phyloP scores from a whole-genome alignment of 2,888 invertebrate species.

The Drosophila mettleri region DNA sequence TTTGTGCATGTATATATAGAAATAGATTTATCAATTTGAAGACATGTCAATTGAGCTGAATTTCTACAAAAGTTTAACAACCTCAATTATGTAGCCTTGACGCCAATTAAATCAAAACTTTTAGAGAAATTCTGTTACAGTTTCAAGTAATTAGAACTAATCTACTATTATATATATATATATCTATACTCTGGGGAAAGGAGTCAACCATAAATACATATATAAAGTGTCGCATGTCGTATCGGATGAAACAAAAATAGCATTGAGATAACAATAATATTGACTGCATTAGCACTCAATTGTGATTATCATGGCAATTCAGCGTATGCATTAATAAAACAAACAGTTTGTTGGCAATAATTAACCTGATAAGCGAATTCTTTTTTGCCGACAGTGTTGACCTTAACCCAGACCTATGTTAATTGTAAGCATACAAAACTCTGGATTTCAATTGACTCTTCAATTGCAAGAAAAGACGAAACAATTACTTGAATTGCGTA shows the following conservation, averaged over 20 bases:
- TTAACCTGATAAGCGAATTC: slow-evolving; percentile 29
- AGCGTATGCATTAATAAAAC: slow-evolving; percentile 22
- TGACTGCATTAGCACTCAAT: slow-evolving; percentile 15
- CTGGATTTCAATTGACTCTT: slow-evolving; percentile 32
- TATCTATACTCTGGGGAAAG: neutral
- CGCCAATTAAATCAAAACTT: neutral
- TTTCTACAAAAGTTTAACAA: neutral
- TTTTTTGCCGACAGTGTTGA: slow-evolving; percentile 12
- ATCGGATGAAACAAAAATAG: slow-evolving; percentile 20
- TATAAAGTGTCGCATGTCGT: neutral
- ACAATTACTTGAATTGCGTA: slow-evolving; percentile 13
- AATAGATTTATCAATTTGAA: neutral
- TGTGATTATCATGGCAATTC: slow-evolving; percentile 22
- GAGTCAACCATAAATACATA: neutral
- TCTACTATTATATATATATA: neutral
- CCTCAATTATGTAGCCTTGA: neutral
- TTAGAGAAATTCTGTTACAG: neutral
- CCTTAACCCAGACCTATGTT: slow-evolving; percentile 21
- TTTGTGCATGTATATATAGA: neutral
- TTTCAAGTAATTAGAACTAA: neutral
- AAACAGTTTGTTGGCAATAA: slow-evolving; percentile 10
- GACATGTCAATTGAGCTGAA: neutral
- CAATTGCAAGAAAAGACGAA: slow-evolving; percentile 30
- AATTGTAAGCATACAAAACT: slow-evolving; percentile 19
- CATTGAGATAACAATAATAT: slow-evolving; percentile 22